Evolutionary conservation across 2,888 invertebrate genomes (phyloP), one percentile per base, ranked within the genome.

Genomic region (Oeneis ivallda): DNA sequence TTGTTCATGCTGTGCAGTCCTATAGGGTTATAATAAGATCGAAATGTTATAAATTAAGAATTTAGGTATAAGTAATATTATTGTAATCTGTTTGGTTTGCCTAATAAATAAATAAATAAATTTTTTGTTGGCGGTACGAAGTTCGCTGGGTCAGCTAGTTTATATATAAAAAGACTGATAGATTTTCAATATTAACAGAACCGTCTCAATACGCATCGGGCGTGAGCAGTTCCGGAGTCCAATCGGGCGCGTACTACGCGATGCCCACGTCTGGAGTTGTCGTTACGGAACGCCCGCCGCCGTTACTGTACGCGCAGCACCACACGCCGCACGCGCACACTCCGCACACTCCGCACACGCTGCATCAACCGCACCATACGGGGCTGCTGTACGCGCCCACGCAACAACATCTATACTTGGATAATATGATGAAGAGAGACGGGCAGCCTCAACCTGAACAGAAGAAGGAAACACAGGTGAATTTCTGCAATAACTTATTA

Each of bases 221-320:
- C 68, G 85, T 85, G 13, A 82, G 85, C 62, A 82, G 83, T 0
- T 81, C 83, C 1, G 79, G 82, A 0, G 85, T 85, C 0, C 81
- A 85, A 0, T 82, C 87, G 0, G 75, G 76, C 0, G 82, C 82
- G 32, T 92, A 91, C 77, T 91, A 91, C 82, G 80, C 85, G 19
- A 87, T 89, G 89, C 85, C 86, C 1, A 79, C 86, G 6, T 85
- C 87, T 0, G 86, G 86, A 15, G 89, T 87, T n/a, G 86, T 88
- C 66, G 89, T 87, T 11, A 83, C 82, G 0, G 90, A 91, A 70
- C 79, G 90, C 0, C 87, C 90, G 1, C 91, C 91, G 0, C 89
- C 91, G 0, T 71, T 92, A 17, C 70, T 92, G 68, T 92, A 91
- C 77, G 85, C 89, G 13, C 87, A 87, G 70, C 89, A 88, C 70